These are phyloP conservation scores for Aspiorhynchus laticeps DNA, from an alignment of 2,113 vertebrate species.

Conservation along the genomic window DNA sequence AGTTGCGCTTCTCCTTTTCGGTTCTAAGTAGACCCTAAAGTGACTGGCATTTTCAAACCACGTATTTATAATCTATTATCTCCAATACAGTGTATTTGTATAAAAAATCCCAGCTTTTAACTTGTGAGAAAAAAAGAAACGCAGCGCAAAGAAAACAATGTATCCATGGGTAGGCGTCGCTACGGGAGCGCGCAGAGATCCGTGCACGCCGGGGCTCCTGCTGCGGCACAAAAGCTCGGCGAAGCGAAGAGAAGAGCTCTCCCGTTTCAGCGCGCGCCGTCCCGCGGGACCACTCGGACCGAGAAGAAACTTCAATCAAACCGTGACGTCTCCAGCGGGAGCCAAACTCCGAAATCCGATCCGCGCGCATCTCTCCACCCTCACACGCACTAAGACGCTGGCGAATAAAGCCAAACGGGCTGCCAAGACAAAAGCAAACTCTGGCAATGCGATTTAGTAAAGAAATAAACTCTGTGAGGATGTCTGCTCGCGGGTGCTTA, in stretches of 20 bases:
- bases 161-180: constrained; percentile 81
- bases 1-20: neutral
- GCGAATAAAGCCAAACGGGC: neutral
- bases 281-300: constrained; percentile 84
- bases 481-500: neutral
- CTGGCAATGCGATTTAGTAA: neutral
- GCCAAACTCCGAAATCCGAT: constrained; percentile 83
- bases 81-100: too few species aligned
- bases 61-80: neutral
- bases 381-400: constrained; percentile 19
- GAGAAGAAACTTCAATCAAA: constrained; percentile 90
- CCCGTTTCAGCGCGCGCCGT: constrained; percentile 84
- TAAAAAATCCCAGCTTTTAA: neutral
- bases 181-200: constrained; percentile 75
- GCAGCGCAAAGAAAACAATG: constrained; percentile 8
- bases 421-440: constrained; percentile 40
- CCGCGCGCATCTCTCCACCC: constrained; percentile 65
- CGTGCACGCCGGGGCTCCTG: constrained; percentile 79
- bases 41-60: neutral
- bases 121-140: neutral
- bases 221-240: constrained; percentile 84
- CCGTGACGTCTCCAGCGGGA: constrained; percentile 86
- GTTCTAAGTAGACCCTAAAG: neutral
- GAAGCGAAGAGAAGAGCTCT: constrained; percentile 80
- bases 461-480: neutral